Evolutionary conservation across 64 coral and sea anemone species (phyloP).

Genomic region (Astreopora myriophthalma): DNA sequence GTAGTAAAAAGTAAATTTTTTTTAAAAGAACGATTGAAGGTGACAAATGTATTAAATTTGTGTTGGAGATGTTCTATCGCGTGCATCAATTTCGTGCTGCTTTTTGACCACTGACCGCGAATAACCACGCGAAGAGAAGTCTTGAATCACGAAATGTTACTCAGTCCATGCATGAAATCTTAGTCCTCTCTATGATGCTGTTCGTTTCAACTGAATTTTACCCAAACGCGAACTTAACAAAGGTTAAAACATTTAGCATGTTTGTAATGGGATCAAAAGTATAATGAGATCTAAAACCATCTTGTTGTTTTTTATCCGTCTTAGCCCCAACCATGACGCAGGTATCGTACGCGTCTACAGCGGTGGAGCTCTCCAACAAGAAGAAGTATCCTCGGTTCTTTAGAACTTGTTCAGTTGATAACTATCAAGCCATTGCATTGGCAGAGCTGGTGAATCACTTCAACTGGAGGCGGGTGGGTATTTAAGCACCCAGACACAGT

Average conservation of each 20-base stretch:
- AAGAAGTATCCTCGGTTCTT: conserved; percentile 97
- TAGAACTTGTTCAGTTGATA: conserved; percentile 88
- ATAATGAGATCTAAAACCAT: background rate
- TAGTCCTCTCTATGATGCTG: background rate
- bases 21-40: background rate
- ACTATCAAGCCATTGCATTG: conserved; percentile 77
- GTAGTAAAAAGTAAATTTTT: background rate
- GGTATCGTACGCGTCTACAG: conserved; percentile 94
- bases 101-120: too few species aligned
- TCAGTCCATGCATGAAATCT: too few species aligned
- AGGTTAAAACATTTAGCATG: too few species aligned
- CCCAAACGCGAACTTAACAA: background rate
- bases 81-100: too few species aligned
- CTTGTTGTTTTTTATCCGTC: background rate
- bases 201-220: background rate
- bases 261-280: too few species aligned
- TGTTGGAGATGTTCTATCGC: too few species aligned
- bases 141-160: background rate
- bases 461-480: conserved; percentile 92
- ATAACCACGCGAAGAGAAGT: too few species aligned
- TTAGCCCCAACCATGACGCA: conserved; percentile 88
- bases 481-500: background rate
- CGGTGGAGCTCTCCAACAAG: conserved; percentile 86
- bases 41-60: background rate
- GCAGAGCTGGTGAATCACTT: conserved; percentile 84